Percentiles rank a stretch among this genome's conserved stretches.
Conservation (phyloP, 2,113 vertebrate genomes). For the Dendrocopos noguchii region DNA sequence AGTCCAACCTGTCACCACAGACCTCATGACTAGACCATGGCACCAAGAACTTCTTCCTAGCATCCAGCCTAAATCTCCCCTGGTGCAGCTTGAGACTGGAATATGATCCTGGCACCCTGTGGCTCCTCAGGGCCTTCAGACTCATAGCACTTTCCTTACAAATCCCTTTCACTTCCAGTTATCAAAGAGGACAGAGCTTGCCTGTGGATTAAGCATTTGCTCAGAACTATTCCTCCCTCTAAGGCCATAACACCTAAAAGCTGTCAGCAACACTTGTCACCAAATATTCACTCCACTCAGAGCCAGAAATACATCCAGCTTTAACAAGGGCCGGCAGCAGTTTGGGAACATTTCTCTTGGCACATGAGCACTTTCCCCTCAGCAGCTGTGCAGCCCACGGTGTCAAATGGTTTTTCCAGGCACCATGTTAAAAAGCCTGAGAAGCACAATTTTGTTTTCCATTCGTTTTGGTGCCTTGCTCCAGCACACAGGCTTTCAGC, state of each 20-base stretch:
- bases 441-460: not conserved
- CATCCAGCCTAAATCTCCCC: no score
- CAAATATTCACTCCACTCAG: conserved; percentile 35
- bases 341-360: conserved; percentile 33
- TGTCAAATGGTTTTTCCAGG: conserved; percentile 47
- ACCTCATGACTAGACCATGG: no score
- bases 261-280: conserved; percentile 49
- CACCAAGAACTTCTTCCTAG: no score
- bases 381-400: not conserved
- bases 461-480: not conserved
- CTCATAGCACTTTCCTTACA: not conserved
- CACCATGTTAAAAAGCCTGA: not conserved
- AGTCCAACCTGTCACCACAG: no score
- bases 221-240: not conserved
- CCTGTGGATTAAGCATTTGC: not conserved
- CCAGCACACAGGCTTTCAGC: not conserved
- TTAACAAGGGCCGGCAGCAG: conserved; percentile 25
- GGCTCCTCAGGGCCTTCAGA: not conserved
- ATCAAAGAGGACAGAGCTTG: not conserved
- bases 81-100: not conserved
- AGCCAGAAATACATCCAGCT: conserved; percentile 19
- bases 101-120: not conserved
- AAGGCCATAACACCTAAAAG: conserved; percentile 35
- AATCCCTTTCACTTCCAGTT: not conserved
- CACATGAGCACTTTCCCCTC: not conserved